Conservation (phyloP, 2,888 invertebrate genomes). For the Tiliacea aurago region DNA sequence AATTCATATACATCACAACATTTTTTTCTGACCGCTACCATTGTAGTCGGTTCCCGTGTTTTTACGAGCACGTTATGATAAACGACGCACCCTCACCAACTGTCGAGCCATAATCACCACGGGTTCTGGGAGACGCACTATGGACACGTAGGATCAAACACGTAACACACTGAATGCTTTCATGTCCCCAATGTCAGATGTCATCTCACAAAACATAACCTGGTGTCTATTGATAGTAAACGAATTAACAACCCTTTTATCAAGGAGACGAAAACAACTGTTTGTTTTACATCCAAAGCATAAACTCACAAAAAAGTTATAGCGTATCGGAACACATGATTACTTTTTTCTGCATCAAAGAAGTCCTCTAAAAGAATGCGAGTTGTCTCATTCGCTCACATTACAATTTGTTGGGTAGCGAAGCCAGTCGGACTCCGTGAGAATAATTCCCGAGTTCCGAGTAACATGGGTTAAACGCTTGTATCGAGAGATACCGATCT, state of each 20-base stretch:
- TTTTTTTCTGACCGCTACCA: slow-evolving; percentile 68
- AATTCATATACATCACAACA: slow-evolving; percentile 73
- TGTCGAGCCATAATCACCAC: slow-evolving; percentile 70
- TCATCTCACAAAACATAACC: slow-evolving; percentile 67
- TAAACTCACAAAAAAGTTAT: slow-evolving; percentile 54
- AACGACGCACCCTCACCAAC: slow-evolving; percentile 78
- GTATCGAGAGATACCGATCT: slow-evolving; percentile 89
- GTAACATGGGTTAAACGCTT: slow-evolving; percentile 90
- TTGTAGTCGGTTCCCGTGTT: slow-evolving; percentile 74
- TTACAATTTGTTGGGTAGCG: slow-evolving; percentile 86
- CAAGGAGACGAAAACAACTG: slow-evolving; percentile 46
- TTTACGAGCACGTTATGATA: slow-evolving; percentile 81
- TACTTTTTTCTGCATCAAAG: slow-evolving; percentile 64
- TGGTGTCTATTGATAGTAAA: slow-evolving; percentile 58
- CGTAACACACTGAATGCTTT: slow-evolving; percentile 71
- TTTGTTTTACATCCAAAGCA: slow-evolving; percentile 42
- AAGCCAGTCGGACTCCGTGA: slow-evolving; percentile 80
- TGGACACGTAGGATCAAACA: slow-evolving; percentile 76
- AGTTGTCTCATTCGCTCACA: slow-evolving; percentile 78
- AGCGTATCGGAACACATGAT: slow-evolving; percentile 58
- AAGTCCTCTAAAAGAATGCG: slow-evolving; percentile 68
- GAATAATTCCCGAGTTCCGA: slow-evolving; percentile 87
- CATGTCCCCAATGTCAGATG: slow-evolving; percentile 71
- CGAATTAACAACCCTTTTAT: slow-evolving; percentile 65
- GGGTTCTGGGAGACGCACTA: slow-evolving; percentile 75